Conservation (phyloP, 2,113 vertebrate genomes). For the Boulengeromyrus knoepffleri region DNA sequence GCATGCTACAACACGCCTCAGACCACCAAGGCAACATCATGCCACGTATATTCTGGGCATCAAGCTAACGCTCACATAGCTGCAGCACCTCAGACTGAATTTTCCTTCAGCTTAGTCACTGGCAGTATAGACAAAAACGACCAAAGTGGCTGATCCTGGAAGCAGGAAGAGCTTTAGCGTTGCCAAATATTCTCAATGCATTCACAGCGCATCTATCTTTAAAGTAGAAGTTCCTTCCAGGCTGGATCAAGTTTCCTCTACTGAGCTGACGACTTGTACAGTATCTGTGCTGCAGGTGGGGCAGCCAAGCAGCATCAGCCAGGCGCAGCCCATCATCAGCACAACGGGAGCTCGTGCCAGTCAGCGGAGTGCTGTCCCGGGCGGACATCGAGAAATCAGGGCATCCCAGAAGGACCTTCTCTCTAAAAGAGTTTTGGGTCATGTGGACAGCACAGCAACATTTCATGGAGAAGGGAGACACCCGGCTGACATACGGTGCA, state of each 20-base stretch:
- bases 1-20: neutral
- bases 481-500: slow-evolving; percentile 22
- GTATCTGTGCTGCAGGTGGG: slow-evolving; percentile 77
- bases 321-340: slow-evolving; percentile 92
- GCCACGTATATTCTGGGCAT: neutral
- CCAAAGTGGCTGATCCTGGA: neutral
- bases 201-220: neutral
- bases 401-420: slow-evolving; percentile 45
- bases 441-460: slow-evolving; percentile 41
- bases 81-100: neutral
- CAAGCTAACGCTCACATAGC: neutral
- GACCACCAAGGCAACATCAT: neutral
- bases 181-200: neutral
- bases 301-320: slow-evolving; percentile 89
- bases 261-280: slow-evolving; percentile 34
- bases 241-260: slow-evolving; percentile 8
- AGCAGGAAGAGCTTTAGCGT: neutral
- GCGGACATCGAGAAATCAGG: slow-evolving; percentile 45
- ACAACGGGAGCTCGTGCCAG: slow-evolving; percentile 32
- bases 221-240: slow-evolving; percentile 5
- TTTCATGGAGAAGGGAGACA: slow-evolving; percentile 31
- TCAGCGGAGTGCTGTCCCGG: neutral
- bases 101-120: neutral
- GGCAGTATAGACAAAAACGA: neutral
- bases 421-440: slow-evolving; percentile 52